A percentile compares a stretch with the other conserved stretches of the same genome.
phyloP scores from a whole-genome alignment of 2,113 vertebrate genomes.

The Semnornis frantzii region DNA sequence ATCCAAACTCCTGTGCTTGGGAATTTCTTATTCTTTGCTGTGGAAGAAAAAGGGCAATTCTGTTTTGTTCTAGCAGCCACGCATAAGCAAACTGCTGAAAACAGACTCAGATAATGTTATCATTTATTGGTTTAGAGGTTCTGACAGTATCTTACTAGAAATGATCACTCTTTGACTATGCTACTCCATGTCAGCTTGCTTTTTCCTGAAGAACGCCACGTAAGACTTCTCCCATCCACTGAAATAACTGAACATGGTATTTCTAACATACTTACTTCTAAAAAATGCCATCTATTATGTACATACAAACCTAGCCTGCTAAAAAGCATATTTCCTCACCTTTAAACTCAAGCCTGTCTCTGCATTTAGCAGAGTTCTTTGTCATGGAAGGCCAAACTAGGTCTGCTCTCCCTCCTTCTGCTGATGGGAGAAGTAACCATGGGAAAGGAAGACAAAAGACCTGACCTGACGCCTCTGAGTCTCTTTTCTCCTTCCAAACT shows the following conservation, averaged over 20 bases:
- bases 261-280: not conserved
- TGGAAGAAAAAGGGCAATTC: slow-evolving; percentile 6
- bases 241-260: not conserved
- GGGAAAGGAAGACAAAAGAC: too few relatives aligned
- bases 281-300: not conserved
- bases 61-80: not conserved
- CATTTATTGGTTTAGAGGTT: not conserved
- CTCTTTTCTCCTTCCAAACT: too few relatives aligned
- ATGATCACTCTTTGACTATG: not conserved
- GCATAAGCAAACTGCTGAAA: not conserved
- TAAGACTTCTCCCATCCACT: not conserved
- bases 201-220: not conserved
- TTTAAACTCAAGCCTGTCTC: not conserved
- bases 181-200: not conserved
- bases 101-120: not conserved
- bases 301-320: not conserved
- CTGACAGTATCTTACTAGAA: not conserved
- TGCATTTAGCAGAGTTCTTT: not conserved
- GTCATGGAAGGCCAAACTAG: too few relatives aligned
- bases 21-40: not conserved
- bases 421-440: too few relatives aligned
- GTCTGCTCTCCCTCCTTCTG: too few relatives aligned
- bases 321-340: not conserved
- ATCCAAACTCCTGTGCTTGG: not conserved
- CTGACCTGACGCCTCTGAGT: too few relatives aligned